Base-by-base conservation (phyloP, 1,140 invertebrate species). In the Cylas formicarius region DNA sequence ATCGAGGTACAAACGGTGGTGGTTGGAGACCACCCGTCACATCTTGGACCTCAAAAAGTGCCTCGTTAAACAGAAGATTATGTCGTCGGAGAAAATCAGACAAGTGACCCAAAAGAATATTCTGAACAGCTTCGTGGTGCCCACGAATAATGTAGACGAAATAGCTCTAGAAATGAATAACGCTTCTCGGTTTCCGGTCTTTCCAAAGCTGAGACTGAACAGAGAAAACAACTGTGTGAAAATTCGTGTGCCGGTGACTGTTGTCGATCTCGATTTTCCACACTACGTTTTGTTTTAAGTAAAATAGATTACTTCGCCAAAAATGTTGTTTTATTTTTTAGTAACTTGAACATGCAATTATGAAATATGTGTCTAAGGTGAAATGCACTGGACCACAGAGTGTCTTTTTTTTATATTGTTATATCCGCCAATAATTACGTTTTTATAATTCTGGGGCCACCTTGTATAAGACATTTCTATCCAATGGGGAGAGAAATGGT, bases 11-110 rank as follows among this genome's bases (percentile, higher is more conserved):
- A 50, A 37, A 29, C 55, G 47, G 37, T 66, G 64, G 64, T 66
- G 64, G 64, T 42, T 28, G 4, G 60, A 65, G 46, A 63, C 60
- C 2, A 53, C 62, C 0, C 44, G 58, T 17, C 60, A 66, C 36
- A 42, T 58, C n/a, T 44, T 48, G 1, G 39, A 46, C 11, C 26
- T 61, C 1, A 53, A 57, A 20, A 44, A 42, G 18, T 58, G 35
- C 35, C 29, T 65, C 8, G 36, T 57, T 4, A 62, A 52, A 39
- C 58, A 63, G 34, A 63, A 61, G 35, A 37, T 58, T 6, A 20
- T 61, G n/a, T 42, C 58, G 7, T 27, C 26, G 4, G 23, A 53
- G 31, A 37, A 35, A 42, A 35, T 40, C 4, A 36, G 29, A 21
- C 28, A 50, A 22, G n/a, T 37, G 7, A 46, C 27, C 19, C 29